These are phyloP conservation scores for Nesoenas mayeri DNA, from an alignment of 2,113 vertebrate species.

Conservation along the genomic window DNA sequence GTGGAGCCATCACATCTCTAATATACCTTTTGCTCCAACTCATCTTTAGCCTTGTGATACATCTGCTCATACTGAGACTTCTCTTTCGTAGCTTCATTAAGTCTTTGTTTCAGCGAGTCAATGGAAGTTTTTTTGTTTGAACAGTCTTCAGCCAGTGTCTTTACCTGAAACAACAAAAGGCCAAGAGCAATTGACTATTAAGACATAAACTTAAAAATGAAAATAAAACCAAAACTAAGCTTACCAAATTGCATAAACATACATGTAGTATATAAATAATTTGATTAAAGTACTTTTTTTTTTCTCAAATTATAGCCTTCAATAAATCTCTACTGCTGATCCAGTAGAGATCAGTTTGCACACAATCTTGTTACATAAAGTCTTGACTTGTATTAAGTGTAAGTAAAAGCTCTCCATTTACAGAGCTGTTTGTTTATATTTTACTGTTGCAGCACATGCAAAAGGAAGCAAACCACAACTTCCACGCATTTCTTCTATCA, in stretches of 20 bases:
- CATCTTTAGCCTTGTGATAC: constrained; percentile 81
- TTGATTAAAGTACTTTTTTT: background rate
- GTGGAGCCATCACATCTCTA: background rate
- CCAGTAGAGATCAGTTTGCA: background rate
- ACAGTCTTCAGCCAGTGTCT: constrained; percentile 84
- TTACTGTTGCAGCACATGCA: background rate
- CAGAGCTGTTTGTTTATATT: background rate
- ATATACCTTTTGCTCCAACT: constrained; percentile 86
- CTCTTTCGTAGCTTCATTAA: constrained; percentile 81
- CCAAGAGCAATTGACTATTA: background rate
- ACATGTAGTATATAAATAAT: background rate
- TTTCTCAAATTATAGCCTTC: background rate
- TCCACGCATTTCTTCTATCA: background rate
- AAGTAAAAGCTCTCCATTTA: background rate
- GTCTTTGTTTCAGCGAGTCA: constrained; percentile 87
- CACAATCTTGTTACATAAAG: background rate
- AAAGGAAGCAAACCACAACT: background rate
- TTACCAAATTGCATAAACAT: background rate
- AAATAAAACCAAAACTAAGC: background rate
- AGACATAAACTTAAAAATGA: background rate
- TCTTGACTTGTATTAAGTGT: background rate
- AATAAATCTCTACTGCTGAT: background rate
- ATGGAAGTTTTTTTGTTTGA: constrained; percentile 83
- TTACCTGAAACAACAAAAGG: constrained; percentile 76
- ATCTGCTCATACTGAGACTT: constrained; percentile 82